phyloP scores from a whole-genome alignment of 2,113 vertebrate genomes.

The Campylorhamphus procurvoides region DNA sequence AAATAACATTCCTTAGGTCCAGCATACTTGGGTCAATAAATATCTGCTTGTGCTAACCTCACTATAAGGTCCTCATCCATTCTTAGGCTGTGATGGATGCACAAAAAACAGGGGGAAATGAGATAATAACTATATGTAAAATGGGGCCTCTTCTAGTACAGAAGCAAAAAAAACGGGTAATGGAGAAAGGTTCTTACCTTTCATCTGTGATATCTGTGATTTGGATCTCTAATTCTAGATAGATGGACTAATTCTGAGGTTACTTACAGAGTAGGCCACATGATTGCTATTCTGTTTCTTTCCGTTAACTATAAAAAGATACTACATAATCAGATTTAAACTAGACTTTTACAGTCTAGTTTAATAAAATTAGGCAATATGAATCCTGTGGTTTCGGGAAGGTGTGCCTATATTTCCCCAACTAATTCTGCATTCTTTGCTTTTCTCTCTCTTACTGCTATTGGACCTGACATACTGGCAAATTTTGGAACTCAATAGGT shows the following conservation, averaged over 20 bases:
- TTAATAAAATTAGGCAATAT: neutral
- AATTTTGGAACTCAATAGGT: neutral
- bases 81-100: neutral
- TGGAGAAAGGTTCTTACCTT: neutral
- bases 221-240: neutral
- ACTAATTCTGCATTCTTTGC: neutral
- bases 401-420: neutral
- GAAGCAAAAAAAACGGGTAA: neutral
- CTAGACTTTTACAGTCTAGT: neutral
- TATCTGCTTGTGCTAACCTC: neutral
- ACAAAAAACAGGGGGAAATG: neutral
- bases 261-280: neutral
- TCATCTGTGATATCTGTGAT: neutral
- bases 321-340: neutral
- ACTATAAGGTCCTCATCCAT: neutral
- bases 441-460: neutral
- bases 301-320: neutral
- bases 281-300: neutral
- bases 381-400: neutral
- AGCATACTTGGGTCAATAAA: neutral
- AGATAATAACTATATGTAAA: neutral
- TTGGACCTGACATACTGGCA: neutral
- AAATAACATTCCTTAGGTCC: neutral
- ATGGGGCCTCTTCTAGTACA: neutral
- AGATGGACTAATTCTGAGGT: neutral